Evolutionary conservation across 2,797 vertebrate species (phyloP), one percentile per base, ranked within the genome.

Genomic region (Salmo trutta): DNA sequence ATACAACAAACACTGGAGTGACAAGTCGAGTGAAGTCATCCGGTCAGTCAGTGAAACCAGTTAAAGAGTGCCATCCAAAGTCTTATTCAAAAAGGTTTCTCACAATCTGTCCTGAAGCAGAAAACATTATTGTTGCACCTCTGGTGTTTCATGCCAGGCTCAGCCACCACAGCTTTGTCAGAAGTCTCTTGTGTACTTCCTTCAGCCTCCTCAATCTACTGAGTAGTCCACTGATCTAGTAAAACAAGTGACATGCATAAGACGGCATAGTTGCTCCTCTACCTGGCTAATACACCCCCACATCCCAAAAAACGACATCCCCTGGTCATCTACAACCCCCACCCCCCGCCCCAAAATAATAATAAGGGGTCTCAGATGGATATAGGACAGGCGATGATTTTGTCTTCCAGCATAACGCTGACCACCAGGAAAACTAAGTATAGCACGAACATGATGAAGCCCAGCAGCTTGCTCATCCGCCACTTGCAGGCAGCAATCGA

Each of bases 391-490:
- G 84, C 56, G 72, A 99, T 95, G 83, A 99, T 52, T 90, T 93
- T 97, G 91, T 99, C 95, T 92, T 99, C 98, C 82, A 99, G 94
- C 91, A 99, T 96, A 85, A 99, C 96, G 0, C 97, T 99, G 93
- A 96, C 24, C 75, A 99, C 84, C 78, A 99, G 95, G 93, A 99
- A 99, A 79, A 97, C 91, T 12, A 99, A 96, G 92, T 99, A 99
- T 74, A 99, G 96, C 82, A 96, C 70, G 72, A 99, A 99, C 98
- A 99, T 99, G 85, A 94, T 78, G 29, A 95, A 88, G 71, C 98
- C 98, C 79, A 99, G 93, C 33, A 96, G 19, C 91, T 99, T 99
- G 94, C 98, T 99, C 98, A 99, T 99, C 77, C 2, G 96, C 98
- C 98, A 99, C 69, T 95, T 98, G 94, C 97, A 98, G 81, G 91